Evolutionary conservation across 2,113 vertebrate species (phyloP).

Genomic region (Sprattus sprattus): DNA sequence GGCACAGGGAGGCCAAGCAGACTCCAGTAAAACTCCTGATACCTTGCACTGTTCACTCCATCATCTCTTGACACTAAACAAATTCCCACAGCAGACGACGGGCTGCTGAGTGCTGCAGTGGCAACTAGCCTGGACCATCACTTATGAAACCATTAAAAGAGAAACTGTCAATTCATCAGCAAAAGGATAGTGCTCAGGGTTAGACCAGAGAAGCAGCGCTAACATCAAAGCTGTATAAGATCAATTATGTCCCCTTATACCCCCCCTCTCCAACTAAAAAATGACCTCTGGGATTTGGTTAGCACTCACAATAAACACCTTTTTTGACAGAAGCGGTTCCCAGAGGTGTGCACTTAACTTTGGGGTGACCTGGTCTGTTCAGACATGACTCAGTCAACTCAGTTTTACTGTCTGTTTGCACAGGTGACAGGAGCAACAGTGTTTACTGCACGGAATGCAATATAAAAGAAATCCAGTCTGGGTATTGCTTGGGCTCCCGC

Average conservation of each 20-base stretch:
- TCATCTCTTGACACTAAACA: slow-evolving; percentile 17
- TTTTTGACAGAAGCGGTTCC: slow-evolving; percentile 45
- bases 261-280: not conserved
- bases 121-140: not conserved
- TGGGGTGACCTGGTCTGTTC: slow-evolving; percentile 39
- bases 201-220: not conserved
- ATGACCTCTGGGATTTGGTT: not conserved
- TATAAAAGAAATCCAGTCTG: slow-evolving; percentile 51
- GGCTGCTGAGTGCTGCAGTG: not conserved
- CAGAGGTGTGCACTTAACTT: slow-evolving; percentile 36
- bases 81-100: slow-evolving; percentile 4
- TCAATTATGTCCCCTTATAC: not conserved
- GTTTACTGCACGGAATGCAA: slow-evolving; percentile 40
- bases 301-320: slow-evolving; percentile 34
- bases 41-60: slow-evolving; percentile 18
- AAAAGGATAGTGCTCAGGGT: not conserved
- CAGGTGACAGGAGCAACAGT: slow-evolving; percentile 55
- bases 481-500: slow-evolving; percentile 19
- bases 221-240: not conserved
- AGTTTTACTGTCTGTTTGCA: slow-evolving; percentile 58
- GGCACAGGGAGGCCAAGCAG: slow-evolving; percentile 27
- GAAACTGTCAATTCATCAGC: slow-evolving; percentile 13
- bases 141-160: slow-evolving; percentile 10
- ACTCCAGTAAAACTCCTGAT: slow-evolving; percentile 17
- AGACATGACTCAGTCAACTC: slow-evolving; percentile 41